Evolutionary conservation across 2,888 invertebrate species (phyloP), one percentile per base, ranked within the genome.

Genomic region (Tetramorium bicarinatum): DNA sequence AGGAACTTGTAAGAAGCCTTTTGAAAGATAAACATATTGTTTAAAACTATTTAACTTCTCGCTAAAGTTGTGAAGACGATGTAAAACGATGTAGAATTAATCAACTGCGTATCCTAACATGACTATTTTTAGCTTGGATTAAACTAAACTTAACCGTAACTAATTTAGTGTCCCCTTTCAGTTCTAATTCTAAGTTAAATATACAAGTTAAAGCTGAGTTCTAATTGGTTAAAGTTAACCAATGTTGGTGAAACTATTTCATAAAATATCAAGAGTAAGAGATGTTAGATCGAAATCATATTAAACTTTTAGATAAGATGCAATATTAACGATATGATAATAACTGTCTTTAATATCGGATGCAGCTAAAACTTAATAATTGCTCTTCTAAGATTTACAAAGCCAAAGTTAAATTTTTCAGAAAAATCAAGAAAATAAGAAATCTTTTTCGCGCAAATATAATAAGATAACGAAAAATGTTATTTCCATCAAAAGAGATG

Each of bases 181-280:
- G 3, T 18, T 69, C 7, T 29, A 18, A 15, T 47, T 59, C 13
- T 1, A 59, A 72, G 59, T 59, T 72, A 80, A 80, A 61, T 38
- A 47, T 38, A 15, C 18, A 49, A 49, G 47, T 34, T 80, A 18
- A 72, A 80, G 71, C 47, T 44, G 18, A 69, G 8, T 13, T 59
- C 18, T 38, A 29, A 59, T 13, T n/a, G 49, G 13, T 52, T 77
- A 9, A 79, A 79, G 34, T 79, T 61, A 59, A 47, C 47, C 47
- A 18, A 59, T 2, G 34, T 34, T n/a, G 72, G n/a, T 18, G 34
- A 44, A 79, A 71, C 11, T n/a, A 21, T 18, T 8, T 47, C 18
- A 3, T 77, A 34, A 79, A 79, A 71, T 79, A 71, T 71, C 15
- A 1, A 69, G 44, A 15, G 34, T 56, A 49, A 49, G 52, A 54